Conservation (phyloP, 2,888 invertebrate genomes). For the Peribatodes rhomboidaria region DNA sequence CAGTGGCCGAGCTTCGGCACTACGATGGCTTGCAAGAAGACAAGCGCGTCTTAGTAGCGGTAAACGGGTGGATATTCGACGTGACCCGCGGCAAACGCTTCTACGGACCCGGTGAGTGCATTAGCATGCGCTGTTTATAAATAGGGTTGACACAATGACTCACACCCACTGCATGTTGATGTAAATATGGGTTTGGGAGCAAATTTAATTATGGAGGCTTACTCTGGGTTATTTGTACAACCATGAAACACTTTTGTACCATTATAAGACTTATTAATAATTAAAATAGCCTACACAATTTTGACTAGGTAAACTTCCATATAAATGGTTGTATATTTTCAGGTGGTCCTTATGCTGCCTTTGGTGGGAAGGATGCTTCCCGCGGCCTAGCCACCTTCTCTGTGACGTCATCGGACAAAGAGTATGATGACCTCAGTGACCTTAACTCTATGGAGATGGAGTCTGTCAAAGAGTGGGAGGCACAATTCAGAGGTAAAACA, state of each 20-base stretch:
- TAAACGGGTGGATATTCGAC: slow-evolving; percentile 98
- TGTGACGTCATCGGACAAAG: slow-evolving; percentile 91
- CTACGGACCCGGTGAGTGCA: slow-evolving; percentile 95
- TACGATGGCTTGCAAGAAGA: slow-evolving; percentile 95
- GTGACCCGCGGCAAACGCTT: slow-evolving; percentile 95
- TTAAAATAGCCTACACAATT: background rate
- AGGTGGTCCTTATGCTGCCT: slow-evolving; percentile 98
- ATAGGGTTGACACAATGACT: slow-evolving; percentile 70
- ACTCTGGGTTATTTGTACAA: slow-evolving; percentile 8
- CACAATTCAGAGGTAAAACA: slow-evolving; percentile 95
- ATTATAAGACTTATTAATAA: background rate
- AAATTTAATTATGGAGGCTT: slow-evolving; percentile 34
- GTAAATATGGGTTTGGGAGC: slow-evolving; percentile 56
- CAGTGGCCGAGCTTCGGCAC: slow-evolving; percentile 93
- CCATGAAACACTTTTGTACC: background rate
- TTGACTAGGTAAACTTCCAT: background rate
- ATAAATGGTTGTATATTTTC: background rate
- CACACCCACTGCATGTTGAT: slow-evolving; percentile 41
- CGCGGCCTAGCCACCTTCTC: slow-evolving; percentile 97
- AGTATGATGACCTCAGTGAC: slow-evolving; percentile 98
- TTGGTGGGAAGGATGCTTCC: slow-evolving; percentile 98
- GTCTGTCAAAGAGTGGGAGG: slow-evolving; percentile 98
- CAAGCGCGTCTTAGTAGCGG: slow-evolving; percentile 95
- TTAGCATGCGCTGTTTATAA: slow-evolving; percentile 65
- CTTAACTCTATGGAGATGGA: slow-evolving; percentile 97